phyloP scores from a whole-genome alignment of 1,140 invertebrate species.

The Agrypnia vestita region DNA sequence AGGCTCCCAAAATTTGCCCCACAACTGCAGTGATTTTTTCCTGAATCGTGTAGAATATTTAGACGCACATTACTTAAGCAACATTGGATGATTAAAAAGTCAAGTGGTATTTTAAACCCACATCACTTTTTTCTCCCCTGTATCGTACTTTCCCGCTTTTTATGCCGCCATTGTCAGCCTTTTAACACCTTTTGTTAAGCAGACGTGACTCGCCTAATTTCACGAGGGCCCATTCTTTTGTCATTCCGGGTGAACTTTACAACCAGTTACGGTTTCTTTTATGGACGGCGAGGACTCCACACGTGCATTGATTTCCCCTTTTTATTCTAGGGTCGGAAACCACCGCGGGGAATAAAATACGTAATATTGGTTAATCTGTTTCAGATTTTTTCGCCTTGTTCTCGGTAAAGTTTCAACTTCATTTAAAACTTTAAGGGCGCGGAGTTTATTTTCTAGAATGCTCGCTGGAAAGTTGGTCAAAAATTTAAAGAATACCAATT shows the following conservation, averaged over 20 bases:
- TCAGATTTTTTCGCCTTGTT: too few relatives aligned
- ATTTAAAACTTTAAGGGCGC: too few relatives aligned
- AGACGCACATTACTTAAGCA: too few relatives aligned
- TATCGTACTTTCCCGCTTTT: conserved; percentile 39
- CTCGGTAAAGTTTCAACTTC: too few relatives aligned
- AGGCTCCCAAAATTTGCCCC: too few relatives aligned
- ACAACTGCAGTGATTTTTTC: too few relatives aligned
- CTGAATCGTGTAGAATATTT: too few relatives aligned
- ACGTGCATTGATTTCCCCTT: conserved; percentile 40
- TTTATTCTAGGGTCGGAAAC: conserved; percentile 27
- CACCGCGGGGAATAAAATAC: neutral
- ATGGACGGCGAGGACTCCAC: conserved; percentile 46
- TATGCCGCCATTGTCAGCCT: conserved; percentile 33
- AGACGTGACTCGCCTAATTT: conserved; percentile 61
- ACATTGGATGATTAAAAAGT: neutral
- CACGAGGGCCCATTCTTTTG: conserved; percentile 58
- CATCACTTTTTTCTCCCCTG: neutral
- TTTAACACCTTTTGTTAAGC: conserved; percentile 61
- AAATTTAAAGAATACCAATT: too few relatives aligned
- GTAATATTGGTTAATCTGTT: neutral
- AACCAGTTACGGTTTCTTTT: conserved; percentile 59
- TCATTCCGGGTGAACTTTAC: conserved; percentile 55
- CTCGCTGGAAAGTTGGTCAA: too few relatives aligned
- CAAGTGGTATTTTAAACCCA: neutral
- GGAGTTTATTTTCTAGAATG: too few relatives aligned